Evolutionary conservation across 1,140 invertebrate species (phyloP), one percentile per base, ranked within the genome.

Genomic region (Drosophila bipectinata): DNA sequence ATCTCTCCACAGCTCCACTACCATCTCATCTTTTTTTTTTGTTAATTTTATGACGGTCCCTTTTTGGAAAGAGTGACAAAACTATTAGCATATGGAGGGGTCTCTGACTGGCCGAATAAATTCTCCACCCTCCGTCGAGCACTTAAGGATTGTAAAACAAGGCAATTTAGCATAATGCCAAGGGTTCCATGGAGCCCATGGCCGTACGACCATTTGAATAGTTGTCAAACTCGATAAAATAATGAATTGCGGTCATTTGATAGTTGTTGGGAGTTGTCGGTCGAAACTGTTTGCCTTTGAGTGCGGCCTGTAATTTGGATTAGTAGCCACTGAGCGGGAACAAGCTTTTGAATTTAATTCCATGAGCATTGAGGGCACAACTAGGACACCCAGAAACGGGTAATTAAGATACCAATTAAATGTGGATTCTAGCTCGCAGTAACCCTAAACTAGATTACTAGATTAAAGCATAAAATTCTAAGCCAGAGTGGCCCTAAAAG

Each of bases 141-240:
- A 74, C 71, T 75, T 75, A 75, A 75, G 72, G 60, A 58, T 57
- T 75, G 72, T 75, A 74, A 74, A 75, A 75, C 72, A 75, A 72
- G 68, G 72, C 72, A 74, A 63, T 74, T 75, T 66, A 66, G 12
- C 66, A 69, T 71, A 71, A 71, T 71, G 67, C 64, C 56, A 32
- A 71, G 67, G 64, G 64, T 53, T 69, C 67, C 63, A 63, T 56
- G 63, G 49, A 37, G 0, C 34, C 34, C 9, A n/a, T 10, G 12
- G 34, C 59, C 14, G 7, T 28, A 57, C 56, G 61, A 68, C 37
- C 67, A 71, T 71, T 71, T 57, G 67, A 71, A 71, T 71, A 71
- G 67, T 71, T 71, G 52, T 21, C n/a, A 69, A 71, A 71, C 67
- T 49, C 56, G 66, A 71, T 71, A 71, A 71, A 71, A 71, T 71